Conservation (phyloP, 2,797 vertebrate genomes). For the Apogon hyalosoma region DNA sequence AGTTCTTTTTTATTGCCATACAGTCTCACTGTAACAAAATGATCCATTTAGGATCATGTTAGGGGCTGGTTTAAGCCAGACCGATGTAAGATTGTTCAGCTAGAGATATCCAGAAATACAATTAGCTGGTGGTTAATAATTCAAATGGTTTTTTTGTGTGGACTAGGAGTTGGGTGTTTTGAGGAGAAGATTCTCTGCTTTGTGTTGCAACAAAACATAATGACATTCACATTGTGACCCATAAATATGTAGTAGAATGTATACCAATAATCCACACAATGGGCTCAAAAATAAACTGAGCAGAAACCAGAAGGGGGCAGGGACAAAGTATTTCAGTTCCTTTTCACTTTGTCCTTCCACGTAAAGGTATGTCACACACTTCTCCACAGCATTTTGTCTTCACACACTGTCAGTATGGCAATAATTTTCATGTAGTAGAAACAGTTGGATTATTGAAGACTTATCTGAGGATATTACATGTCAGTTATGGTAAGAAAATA, state of each 20-base stretch:
- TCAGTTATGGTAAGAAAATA: constrained; percentile 50
- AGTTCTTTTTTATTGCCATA: constrained; percentile 58
- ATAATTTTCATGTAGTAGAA: neutral
- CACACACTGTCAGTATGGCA: neutral
- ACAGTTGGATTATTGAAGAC: constrained; percentile 17
- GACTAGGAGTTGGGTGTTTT: constrained; percentile 21
- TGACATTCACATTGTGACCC: constrained; percentile 19
- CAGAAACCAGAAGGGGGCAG: constrained; percentile 40
- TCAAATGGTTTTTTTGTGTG: constrained; percentile 11
- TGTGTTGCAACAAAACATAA: constrained; percentile 1
- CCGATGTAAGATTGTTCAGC: constrained; percentile 15
- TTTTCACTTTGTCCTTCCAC: constrained; percentile 47
- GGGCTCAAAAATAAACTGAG: constrained; percentile 10
- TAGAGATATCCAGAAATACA: constrained; percentile 34
- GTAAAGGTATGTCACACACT: constrained; percentile 33
- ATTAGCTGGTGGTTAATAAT: constrained; percentile 33
- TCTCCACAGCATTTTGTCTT: constrained; percentile 27
- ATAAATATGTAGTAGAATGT: constrained; percentile 9
- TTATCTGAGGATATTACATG: neutral
- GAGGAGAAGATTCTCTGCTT: constrained; percentile 5
- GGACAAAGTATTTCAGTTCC: constrained; percentile 52
- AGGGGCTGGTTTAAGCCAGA: constrained; percentile 37
- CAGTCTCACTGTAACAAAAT: constrained; percentile 30
- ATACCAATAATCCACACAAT: neutral
- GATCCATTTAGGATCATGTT: constrained; percentile 43